These are phyloP conservation scores for Nothocercus nigrocapillus DNA, from an alignment of 2,113 vertebrate genomes.

Conservation along the genomic window DNA sequence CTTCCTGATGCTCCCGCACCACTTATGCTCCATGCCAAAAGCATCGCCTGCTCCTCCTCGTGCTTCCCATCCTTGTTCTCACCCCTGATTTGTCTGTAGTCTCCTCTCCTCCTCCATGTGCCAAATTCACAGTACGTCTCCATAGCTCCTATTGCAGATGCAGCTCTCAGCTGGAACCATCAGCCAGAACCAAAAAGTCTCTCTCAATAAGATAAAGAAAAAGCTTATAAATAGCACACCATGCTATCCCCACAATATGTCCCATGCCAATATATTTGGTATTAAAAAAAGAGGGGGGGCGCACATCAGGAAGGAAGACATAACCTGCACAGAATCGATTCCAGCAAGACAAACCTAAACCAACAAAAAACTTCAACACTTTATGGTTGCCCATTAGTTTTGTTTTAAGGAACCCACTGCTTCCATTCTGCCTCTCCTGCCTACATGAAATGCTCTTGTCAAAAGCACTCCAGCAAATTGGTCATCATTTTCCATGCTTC, in stretches of 20 bases:
- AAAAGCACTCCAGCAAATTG: neutral
- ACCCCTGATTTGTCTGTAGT: neutral
- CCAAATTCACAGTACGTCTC: neutral
- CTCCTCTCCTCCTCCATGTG: neutral
- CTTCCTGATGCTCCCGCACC: neutral
- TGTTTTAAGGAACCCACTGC: neutral
- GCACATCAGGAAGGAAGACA: neutral
- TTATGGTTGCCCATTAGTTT: neutral
- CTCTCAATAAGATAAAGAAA: neutral
- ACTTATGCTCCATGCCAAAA: neutral
- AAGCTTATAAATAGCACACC: neutral
- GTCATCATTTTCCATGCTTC: neutral
- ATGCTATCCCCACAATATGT: fast-evolving
- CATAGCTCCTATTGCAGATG: neutral
- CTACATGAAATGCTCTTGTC: neutral
- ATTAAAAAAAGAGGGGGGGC: neutral
- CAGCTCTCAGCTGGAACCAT: neutral
- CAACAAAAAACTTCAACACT: neutral
- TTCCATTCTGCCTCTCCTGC: neutral
- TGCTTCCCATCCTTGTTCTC: neutral
- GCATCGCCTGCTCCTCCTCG: neutral
- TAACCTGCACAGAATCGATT: neutral
- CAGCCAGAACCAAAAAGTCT: neutral
- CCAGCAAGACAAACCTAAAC: neutral
- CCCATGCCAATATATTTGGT: neutral